These are phyloP conservation scores for Carapus acus DNA, from an alignment of 2,797 vertebrate genomes.

Conservation along the genomic window DNA sequence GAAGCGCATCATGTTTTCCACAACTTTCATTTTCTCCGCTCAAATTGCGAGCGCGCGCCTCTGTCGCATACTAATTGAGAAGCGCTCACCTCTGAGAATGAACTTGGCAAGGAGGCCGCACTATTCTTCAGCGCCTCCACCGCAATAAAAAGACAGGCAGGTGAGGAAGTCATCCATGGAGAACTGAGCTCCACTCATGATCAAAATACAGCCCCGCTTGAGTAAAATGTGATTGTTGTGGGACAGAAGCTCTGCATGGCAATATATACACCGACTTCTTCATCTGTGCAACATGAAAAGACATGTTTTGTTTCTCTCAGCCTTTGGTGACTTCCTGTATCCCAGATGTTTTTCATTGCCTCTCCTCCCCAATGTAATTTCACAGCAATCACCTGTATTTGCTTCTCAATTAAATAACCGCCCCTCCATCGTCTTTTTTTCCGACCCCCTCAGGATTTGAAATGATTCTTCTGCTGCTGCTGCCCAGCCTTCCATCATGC, in stretches of 20 bases:
- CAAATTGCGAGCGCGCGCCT: slow-evolving; percentile 59
- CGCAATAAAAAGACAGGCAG: slow-evolving; percentile 49
- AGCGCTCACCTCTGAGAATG: slow-evolving; percentile 56
- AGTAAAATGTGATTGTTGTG: slow-evolving; percentile 57
- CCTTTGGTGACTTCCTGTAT: slow-evolving; percentile 27
- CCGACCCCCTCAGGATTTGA: slow-evolving; percentile 38
- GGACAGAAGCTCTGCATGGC: slow-evolving; percentile 47
- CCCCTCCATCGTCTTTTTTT: slow-evolving; percentile 2
- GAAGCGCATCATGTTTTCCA: slow-evolving; percentile 65
- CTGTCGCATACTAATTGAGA: slow-evolving; percentile 68
- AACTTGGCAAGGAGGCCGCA: slow-evolving; percentile 24
- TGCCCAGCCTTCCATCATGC: slow-evolving; percentile 51
- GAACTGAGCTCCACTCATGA: slow-evolving; percentile 38
- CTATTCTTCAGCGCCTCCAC: slow-evolving; percentile 46
- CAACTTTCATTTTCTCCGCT: slow-evolving; percentile 64
- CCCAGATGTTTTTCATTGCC: slow-evolving; percentile 27
- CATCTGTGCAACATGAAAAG: slow-evolving; percentile 38
- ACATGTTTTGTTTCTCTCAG: slow-evolving; percentile 24
- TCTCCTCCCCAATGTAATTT: slow-evolving; percentile 47
- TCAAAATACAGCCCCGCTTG: slow-evolving; percentile 40
- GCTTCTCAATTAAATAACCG: slow-evolving; percentile 50
- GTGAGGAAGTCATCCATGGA: slow-evolving; percentile 41
- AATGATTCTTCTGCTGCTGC: slow-evolving; percentile 36
- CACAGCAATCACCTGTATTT: slow-evolving; percentile 49
- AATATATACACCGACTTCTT: slow-evolving; percentile 43